These are phyloP conservation scores for Tiliacea citrago DNA, from an alignment of 2,888 invertebrate genomes.

Conservation along the genomic window DNA sequence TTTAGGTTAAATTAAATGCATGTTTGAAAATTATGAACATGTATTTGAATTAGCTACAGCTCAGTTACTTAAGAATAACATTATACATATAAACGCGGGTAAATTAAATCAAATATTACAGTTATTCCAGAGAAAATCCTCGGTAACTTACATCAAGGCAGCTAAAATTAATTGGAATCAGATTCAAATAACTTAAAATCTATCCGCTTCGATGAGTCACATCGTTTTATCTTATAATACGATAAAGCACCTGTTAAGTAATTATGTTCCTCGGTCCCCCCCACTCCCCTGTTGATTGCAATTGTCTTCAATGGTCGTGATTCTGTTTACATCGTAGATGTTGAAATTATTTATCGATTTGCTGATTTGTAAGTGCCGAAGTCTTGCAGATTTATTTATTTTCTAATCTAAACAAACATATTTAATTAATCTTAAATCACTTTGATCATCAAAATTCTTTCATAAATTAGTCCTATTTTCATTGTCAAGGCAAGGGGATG, in stretches of 20 bases:
- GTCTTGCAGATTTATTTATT: too few species aligned
- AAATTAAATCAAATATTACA: background rate
- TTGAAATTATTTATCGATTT: background rate
- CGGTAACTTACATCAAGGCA: background rate
- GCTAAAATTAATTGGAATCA: constrained; percentile 46
- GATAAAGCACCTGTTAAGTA: constrained; percentile 26
- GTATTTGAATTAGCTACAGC: background rate
- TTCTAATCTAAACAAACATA: background rate
- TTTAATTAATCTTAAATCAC: background rate
- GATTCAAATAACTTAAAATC: constrained; percentile 31
- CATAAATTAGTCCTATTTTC: background rate
- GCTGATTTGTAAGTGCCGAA: background rate
- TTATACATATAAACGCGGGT: background rate
- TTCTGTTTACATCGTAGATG: background rate
- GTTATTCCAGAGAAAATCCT: background rate
- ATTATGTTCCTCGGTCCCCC: constrained; percentile 26
- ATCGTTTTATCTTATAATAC: constrained; percentile 27
- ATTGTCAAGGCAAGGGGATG: constrained; percentile 7
- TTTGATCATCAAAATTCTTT: background rate
- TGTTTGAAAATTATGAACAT: background rate
- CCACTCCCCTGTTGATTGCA: constrained; percentile 16
- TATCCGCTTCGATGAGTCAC: constrained; percentile 18
- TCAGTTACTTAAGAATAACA: background rate
- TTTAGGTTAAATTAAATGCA: background rate
- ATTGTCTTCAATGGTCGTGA: constrained; percentile 7